Base-by-base conservation (phyloP, 2,888 invertebrate genomes). In the Drosophila nigricruria region DNA sequence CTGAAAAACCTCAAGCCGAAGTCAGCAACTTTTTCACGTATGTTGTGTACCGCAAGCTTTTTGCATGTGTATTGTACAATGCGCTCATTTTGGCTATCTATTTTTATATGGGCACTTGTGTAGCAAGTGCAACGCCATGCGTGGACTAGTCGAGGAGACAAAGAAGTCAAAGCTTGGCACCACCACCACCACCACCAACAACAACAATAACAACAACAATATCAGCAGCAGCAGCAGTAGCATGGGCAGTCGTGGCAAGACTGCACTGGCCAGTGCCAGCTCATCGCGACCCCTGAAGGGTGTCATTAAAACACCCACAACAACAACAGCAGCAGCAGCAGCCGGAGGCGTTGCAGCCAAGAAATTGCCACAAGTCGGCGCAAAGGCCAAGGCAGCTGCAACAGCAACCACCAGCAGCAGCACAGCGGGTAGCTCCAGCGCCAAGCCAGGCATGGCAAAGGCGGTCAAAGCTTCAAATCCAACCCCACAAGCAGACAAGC, bases 141-240 rank as follows among this genome's bases (percentile, higher is more conserved):
- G 92, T 89, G 90, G 91, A 72, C 79, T 92, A 80, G 90, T 84
- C 73, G 92, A 92, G 77, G 92, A 92, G 77, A 81, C 91, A 27
- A 92, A 90, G 71, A 91, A 91, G 76, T 79, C 90, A 62, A 92
- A 91, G 68, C 65, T 89, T 54, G 83, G 53, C 88, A 50, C 76
- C 86, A 66, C 76, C 81, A 70, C 88, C 81, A 87, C 84, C 61
- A 90, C 83, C 66, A 71, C 85, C 66, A 77, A 45, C 23, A 62
- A 54, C 66, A 67, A 50, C 36, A 81, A 53, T 66, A 88, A 83
- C 62, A 89, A 84, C 68, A 91, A 82, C 47, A 83, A 64, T 32
- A 81, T 57, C 60, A 77, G 47, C 25, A 63, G 53, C 64, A 65
- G 47, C 36, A 81, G 42, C 42, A 45, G 64, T 40, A 47, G 42